phyloP scores from a whole-genome alignment of 92 coral and sea anemone species.

The Zoanthus sansibaricus region DNA sequence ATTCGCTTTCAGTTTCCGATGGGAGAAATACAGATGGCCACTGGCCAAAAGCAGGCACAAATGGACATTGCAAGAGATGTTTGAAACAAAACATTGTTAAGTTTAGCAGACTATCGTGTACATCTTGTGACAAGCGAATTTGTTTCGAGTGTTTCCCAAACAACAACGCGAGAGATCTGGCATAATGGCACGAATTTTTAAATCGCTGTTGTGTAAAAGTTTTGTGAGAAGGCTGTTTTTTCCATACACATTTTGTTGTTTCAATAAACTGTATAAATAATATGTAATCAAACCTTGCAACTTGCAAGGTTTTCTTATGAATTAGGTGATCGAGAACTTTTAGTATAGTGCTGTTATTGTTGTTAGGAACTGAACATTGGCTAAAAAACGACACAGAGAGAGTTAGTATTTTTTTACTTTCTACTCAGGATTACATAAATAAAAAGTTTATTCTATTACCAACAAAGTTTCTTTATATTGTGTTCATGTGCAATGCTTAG shows the following conservation, averaged over 20 bases:
- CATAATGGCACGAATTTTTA: conserved; percentile 36
- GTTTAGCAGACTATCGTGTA: conserved; percentile 28
- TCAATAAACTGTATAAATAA: conserved; percentile 42
- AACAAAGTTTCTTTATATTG: too few species aligned
- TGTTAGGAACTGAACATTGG: conserved; percentile 51
- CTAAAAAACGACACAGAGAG: conserved; percentile 29
- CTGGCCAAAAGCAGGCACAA: too few species aligned
- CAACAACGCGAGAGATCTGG: conserved; percentile 35
- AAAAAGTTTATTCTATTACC: too few species aligned
- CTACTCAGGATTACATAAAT: too few species aligned
- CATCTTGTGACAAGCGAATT: conserved; percentile 33
- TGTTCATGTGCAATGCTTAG: too few species aligned
- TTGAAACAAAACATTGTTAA: conserved; percentile 17
- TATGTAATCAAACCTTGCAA: conserved; percentile 23
- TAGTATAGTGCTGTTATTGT: conserved; percentile 54
- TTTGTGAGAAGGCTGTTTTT: conserved; percentile 37
- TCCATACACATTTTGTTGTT: conserved; percentile 33
- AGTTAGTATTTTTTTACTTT: conserved; percentile 31
- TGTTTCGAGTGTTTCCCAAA: conserved; percentile 42
- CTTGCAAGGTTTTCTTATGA: too few species aligned
- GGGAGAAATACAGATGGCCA: too few species aligned
- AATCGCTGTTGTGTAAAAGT: conserved; percentile 25
- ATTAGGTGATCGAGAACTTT: conserved; percentile 33
- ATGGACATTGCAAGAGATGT: conserved; percentile 16
- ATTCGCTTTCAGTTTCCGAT: too few species aligned